Base-by-base conservation (phyloP, 2,888 invertebrate species). In the Rhagonycha fulva region DNA sequence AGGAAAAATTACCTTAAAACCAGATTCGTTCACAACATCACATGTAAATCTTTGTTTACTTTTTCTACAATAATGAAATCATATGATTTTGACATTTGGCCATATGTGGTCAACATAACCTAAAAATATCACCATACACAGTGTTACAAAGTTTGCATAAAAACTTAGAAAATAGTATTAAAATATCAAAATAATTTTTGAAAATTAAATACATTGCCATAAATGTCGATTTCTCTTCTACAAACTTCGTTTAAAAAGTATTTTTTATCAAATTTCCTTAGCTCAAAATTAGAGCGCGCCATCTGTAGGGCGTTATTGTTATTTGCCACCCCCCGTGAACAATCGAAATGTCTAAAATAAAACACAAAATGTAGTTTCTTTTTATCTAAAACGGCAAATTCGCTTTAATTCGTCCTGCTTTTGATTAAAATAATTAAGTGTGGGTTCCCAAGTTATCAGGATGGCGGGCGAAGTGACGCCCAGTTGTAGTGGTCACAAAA, bases 391-490 rank as follows among this genome's bases (percentile, higher is more conserved):
- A 47, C n/a, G 47, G 47, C 7, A 47, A 47, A 47, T 47, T 47
- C n/a, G 47, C 7, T n/a, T 47, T 9, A 47, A 47, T 47, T 47
- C 47, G 47, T 47, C 47, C n/a, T 47, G 47, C n/a, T 12, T n/a
- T 47, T 47, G 47, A n/a, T 47, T n/a, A n/a, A 47, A n/a, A n/a
- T 47, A 47, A 47, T 47, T 47, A 47, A 47, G 47, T 47, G 47
- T n/a, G 47, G 47, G n/a, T 7, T 47, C 47, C 12, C 47, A 9
- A n/a, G 47, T 47, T 47, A 47, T 47, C 47, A 47, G 47, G n/a
- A 88, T 88, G 88, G 88, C 88, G 71, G 88, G 88, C 62, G 88
- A 88, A 82, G 74, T 73, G 71, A 72, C 76, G 23, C 87, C 87
- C 66, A 82, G 83, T 78, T 80, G 80, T 24, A 87, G 86, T 81